These are phyloP conservation scores for Keiferia lycopersicella DNA, from an alignment of 2,888 invertebrate species.

Conservation along the genomic window DNA sequence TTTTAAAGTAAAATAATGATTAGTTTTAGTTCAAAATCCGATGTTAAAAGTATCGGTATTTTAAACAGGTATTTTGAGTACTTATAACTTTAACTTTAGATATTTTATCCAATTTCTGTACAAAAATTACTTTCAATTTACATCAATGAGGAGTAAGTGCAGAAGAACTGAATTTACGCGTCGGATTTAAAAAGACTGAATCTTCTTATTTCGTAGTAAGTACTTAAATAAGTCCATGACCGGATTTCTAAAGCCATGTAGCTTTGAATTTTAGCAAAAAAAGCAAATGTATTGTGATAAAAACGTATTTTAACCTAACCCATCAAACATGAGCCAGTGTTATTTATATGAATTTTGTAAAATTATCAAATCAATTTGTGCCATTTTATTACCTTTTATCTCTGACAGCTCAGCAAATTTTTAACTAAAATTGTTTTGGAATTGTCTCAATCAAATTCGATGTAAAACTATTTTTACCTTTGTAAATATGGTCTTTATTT, in stretches of 20 bases:
- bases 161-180: slow-evolving; percentile 51
- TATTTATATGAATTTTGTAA: slow-evolving; percentile 42
- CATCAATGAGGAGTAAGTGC: slow-evolving; percentile 29
- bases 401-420: slow-evolving; percentile 55
- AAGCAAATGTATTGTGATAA: slow-evolving; percentile 66
- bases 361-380: slow-evolving; percentile 47
- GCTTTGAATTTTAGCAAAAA: slow-evolving; percentile 62
- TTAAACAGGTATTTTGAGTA: slow-evolving; percentile 48
- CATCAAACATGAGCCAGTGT: slow-evolving; percentile 48
- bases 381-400: slow-evolving; percentile 65
- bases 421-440: slow-evolving; percentile 48
- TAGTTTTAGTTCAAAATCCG: slow-evolving; percentile 60
- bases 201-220: slow-evolving; percentile 56
- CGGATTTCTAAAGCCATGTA: slow-evolving; percentile 64
- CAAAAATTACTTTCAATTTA: slow-evolving; percentile 29
- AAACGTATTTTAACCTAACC: slow-evolving; percentile 67
- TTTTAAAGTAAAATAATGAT: slow-evolving; percentile 56
- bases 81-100: slow-evolving; percentile 27
- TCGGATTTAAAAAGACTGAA: slow-evolving; percentile 76
- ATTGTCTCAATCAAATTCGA: slow-evolving; percentile 46
- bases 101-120: slow-evolving; percentile 38
- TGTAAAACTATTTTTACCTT: slow-evolving; percentile 52
- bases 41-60: slow-evolving; percentile 58
- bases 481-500: slow-evolving; percentile 69
- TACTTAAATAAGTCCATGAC: slow-evolving; percentile 52